Evolutionary conservation across 2,888 invertebrate species (phyloP).

Genomic region (Trachelus stipa): DNA sequence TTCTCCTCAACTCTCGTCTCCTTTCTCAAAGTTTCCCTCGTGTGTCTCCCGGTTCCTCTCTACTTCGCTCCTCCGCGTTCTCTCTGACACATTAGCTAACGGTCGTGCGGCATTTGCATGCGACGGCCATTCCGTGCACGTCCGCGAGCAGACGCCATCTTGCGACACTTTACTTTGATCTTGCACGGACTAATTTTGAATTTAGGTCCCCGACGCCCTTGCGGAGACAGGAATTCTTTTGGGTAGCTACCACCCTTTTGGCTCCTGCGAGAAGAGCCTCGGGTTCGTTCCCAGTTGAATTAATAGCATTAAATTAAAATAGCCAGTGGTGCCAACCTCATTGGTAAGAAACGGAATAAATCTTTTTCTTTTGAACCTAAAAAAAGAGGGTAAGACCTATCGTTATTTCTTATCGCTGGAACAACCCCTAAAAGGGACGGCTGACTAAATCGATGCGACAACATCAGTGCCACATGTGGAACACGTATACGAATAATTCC

Average conservation of each 20-base stretch:
- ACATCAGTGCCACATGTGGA: neutral
- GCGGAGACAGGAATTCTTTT: slow-evolving; percentile 26
- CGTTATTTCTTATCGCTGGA: neutral
- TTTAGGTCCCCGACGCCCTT: slow-evolving; percentile 27
- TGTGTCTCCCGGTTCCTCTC: slow-evolving; percentile 17
- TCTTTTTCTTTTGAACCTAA: neutral
- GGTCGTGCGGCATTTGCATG: slow-evolving; percentile 42
- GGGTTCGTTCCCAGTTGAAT: neutral
- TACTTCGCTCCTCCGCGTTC: slow-evolving; percentile 12
- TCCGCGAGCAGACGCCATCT: slow-evolving; percentile 41
- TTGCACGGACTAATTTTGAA: slow-evolving; percentile 40
- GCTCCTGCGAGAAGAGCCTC: neutral
- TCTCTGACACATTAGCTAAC: slow-evolving; percentile 36
- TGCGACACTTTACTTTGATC: slow-evolving; percentile 49
- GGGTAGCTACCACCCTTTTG: neutral
- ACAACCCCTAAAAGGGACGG: neutral
- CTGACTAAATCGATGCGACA: neutral
- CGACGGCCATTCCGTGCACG: slow-evolving; percentile 43
- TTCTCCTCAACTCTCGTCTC: slow-evolving; percentile 13
- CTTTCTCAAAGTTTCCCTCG: slow-evolving; percentile 4
- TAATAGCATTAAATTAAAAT: neutral
- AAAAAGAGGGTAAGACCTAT: too few relatives aligned
- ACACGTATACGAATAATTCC: slow-evolving; percentile 20
- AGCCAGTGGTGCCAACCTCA: neutral
- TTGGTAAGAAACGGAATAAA: neutral